These are phyloP conservation scores for Callinectes sapidus DNA, from an alignment of 2,888 invertebrate species.

Conservation along the genomic window DNA sequence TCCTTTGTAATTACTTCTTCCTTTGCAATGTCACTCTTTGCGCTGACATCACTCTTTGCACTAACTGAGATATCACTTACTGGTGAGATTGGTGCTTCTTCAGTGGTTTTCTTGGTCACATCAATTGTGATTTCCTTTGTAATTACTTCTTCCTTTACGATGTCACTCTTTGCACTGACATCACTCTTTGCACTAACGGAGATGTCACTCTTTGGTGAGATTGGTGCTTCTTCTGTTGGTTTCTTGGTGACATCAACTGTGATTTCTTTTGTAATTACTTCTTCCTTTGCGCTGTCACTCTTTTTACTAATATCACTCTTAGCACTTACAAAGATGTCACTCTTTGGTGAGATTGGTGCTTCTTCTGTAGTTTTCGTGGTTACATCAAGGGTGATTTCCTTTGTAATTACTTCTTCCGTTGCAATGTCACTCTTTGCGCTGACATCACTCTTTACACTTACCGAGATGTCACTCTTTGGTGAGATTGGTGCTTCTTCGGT, in stretches of 20 bases:
- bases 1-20: too few species aligned
- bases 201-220: background rate
- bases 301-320: background rate
- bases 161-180: constrained; percentile 35
- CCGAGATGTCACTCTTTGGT: background rate
- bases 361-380: background rate
- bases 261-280: background rate
- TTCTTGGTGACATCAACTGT: background rate
- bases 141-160: background rate
- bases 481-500: too few species aligned
- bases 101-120: too few species aligned
- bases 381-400: background rate
- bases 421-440: constrained; percentile 40
- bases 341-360: background rate
- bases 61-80: too few species aligned
- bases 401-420: constrained; percentile 35
- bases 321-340: background rate
- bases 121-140: too few species aligned
- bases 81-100: too few species aligned
- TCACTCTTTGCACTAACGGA: background rate
- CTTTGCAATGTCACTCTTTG: too few species aligned
- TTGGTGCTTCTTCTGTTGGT: constrained; percentile 6
- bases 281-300: constrained; percentile 23
- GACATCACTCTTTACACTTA: constrained; percentile 46
- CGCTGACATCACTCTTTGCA: too few species aligned